phyloP scores from a whole-genome alignment of 2,888 invertebrate species.

The Ophion ellenae region DNA sequence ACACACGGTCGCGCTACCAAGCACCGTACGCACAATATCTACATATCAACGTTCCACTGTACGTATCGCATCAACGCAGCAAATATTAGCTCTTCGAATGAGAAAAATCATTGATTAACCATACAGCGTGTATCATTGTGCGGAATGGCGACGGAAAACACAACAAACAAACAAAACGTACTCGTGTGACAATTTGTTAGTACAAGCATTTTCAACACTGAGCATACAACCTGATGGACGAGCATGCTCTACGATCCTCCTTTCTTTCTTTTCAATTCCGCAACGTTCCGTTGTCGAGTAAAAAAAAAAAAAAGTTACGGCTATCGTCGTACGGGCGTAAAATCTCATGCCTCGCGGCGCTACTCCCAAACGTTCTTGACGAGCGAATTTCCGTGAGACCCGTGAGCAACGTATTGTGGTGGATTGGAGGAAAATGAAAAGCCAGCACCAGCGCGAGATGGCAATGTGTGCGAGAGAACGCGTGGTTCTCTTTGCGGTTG shows the following conservation, averaged over 20 bases:
- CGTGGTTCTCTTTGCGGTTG: conserved; percentile 74
- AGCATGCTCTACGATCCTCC: conserved; percentile 22
- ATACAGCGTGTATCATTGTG: background rate
- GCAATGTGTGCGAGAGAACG: conserved; percentile 79
- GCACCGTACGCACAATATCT: conserved; percentile 51
- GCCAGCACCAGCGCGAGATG: conserved; percentile 81
- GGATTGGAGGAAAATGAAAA: conserved; percentile 66
- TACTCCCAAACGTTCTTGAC: no score
- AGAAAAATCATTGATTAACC: conserved; percentile 39
- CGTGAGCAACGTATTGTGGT: no score
- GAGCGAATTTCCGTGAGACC: no score
- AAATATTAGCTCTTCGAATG: conserved; percentile 33
- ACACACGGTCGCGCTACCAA: conserved; percentile 85
- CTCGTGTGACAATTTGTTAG: conserved; percentile 48
- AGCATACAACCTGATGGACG: conserved; percentile 6
- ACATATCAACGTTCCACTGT: background rate
- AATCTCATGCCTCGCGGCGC: no score
- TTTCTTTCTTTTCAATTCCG: background rate
- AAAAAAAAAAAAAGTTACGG: background rate
- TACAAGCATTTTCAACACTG: conserved; percentile 53
- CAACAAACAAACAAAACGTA: conserved; percentile 18
- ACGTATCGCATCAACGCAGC: conserved; percentile 12
- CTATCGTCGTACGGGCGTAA: no score
- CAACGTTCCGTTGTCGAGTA: background rate
- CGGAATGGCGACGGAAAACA: background rate